Evolutionary conservation across 1,140 invertebrate genomes (phyloP), one percentile per base, ranked within the genome.

Genomic region (Nilaparvata lugens): DNA sequence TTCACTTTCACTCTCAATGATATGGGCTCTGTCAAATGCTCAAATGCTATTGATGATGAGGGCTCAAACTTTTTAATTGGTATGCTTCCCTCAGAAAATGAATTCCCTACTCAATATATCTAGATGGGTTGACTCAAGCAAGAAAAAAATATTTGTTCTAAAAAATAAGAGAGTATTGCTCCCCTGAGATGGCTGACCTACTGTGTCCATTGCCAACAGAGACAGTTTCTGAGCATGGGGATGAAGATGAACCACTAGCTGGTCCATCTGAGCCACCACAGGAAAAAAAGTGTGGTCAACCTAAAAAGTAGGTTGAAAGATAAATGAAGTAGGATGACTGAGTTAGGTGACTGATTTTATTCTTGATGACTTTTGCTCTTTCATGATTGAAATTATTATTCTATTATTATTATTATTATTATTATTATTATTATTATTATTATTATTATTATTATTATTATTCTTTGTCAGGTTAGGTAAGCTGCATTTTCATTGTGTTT

Each of bases 151-250:
- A 60, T 21, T 53, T 60, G 23, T 60, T 31, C 21, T 31, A 60
- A 25, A 60, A 53, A 7, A 60, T 53, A 16, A 23, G 58, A 31
- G 24, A 60, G 58, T 60, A 52, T 25, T 52, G 45, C 42, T 19
- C 11, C 14, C 11, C 13, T n/a, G 56, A 57, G 9, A 21, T 25
- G 14, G 5, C 19, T 9, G 52, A 54, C 16, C 11, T 54, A 11
- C 13, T 19, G 6, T 54, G 6, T 28, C 52, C 52, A 7, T 16
- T 6, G 4, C 52, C 52, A 18, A 24, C 5, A 13, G 23, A 40
- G 9, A 40, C 38, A 40, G 38, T 40, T 9, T 9, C 38, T 40
- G 38, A 40, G n/a, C n/a, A n/a, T n/a, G 38, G n/a, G n/a, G 9
- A 9, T 40, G 38, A 9, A n/a, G 38, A 40, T 40, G 38, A 40